These are phyloP conservation scores for Anolis apletophallus DNA, from an alignment of 2,797 vertebrate species.

Conservation along the genomic window DNA sequence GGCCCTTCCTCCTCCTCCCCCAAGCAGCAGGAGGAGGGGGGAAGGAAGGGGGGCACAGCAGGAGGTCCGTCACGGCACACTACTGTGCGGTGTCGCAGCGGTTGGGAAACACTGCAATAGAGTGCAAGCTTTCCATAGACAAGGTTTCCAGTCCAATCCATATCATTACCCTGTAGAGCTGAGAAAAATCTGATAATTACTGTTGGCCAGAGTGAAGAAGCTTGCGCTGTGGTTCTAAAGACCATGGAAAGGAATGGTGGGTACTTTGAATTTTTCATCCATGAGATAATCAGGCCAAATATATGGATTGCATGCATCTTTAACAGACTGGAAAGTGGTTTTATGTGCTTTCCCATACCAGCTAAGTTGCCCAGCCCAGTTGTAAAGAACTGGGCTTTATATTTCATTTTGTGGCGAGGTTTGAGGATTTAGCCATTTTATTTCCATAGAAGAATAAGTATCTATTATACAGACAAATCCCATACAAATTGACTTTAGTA, in stretches of 20 bases:
- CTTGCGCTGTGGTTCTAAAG: background rate
- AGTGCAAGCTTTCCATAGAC: background rate
- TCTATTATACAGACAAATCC: background rate
- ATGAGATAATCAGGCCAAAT: too few species aligned
- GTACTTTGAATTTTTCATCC: background rate
- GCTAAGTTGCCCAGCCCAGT: too few species aligned
- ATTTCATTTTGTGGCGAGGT: background rate
- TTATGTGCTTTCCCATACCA: too few species aligned
- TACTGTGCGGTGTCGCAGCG: too few species aligned
- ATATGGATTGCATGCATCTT: too few species aligned
- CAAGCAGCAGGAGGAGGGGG: too few species aligned
- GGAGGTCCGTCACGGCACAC: too few species aligned
- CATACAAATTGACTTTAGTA: background rate
- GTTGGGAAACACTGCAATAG: too few species aligned
- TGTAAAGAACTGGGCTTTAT: background rate
- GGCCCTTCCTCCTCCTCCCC: too few species aligned
- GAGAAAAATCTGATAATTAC: background rate
- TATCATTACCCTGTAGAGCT: background rate
- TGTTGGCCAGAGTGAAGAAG: background rate
- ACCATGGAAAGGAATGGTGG: background rate
- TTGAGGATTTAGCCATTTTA: too few species aligned
- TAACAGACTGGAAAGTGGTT: too few species aligned
- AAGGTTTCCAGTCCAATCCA: background rate
- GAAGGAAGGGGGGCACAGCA: too few species aligned
- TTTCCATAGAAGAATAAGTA: background rate